Base-by-base conservation (phyloP, 2,888 invertebrate species). In the Nomada hirtipes region DNA sequence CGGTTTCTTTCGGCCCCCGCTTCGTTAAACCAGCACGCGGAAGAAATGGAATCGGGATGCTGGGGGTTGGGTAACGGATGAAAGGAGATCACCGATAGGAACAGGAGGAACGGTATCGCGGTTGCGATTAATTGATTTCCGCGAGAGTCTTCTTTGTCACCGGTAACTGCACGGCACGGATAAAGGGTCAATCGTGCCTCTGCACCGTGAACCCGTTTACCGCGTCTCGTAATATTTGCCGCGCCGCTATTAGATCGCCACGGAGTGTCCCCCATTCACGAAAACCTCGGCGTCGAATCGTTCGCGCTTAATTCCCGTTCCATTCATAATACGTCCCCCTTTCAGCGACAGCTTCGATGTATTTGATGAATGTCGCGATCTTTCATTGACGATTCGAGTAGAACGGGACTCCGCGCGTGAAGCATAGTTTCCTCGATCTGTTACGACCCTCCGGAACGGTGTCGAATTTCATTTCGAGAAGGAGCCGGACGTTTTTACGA, bases 21-120 rank as follows among this genome's bases (percentile, higher is more conserved):
- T 84, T 87, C 87, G 84, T 87, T 87, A 36, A 36, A 87, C 76
- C 85, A 63, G 78, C 83, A 79, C 87, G 83, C 74, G 83, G 55
- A 79, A 76, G 65, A 77, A 85, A 79, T 73, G 73, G 76, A 77
- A 83, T 83, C 81, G 78, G 76, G 75, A 42, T 36, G 36, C 36
- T 36, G 36, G 36, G 4, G 61, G 71, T 44, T 67, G 69, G 50
- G 65, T 55, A 47, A 57, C 13, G 64, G 44, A 20, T 36, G 78
- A 79, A 68, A 78, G 82, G 68, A 71, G 63, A 70, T 60, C 42
- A 55, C n/a, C 75, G 59, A 82, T 65, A 75, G 63, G 75, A 76
- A 29, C 15, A 20, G 76, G 57, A 59, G 23, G 70, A 70, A 55
- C 55, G 59, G 70, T 44, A 52, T 69, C 64, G 60, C 60, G 65